Base-by-base conservation (phyloP, 2,888 invertebrate species). In the Drosophila mettleri region DNA sequence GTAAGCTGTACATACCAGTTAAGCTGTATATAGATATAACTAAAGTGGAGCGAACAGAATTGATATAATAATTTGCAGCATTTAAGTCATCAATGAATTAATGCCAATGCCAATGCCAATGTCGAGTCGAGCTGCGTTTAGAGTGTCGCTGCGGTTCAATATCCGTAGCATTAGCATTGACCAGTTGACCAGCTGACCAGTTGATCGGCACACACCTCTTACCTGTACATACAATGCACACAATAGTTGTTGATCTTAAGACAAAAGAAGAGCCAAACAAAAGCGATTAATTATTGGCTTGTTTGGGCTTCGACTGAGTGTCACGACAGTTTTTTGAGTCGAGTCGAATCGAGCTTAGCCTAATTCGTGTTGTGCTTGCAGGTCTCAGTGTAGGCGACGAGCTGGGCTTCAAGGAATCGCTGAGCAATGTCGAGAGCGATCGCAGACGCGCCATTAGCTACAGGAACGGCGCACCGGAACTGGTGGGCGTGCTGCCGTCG, bases 361-460 rank as follows among this genome's bases (percentile, higher is more conserved):
- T 59, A 67, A 79, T 52, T 27, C n/a, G 10, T 46, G 55, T 16
- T 59, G 68, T 63, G 48, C 24, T 75, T 82, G 29, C 69, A 96
- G 97, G 97, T 78, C 96, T 97, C 92, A 96, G 96, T 89, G 93
- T 97, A 16, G 97, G 97, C 16, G 97, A 97, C 89, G 97, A 97
- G 90, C 93, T 97, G 67, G 97, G 97, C 27, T 97, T 97, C 89
- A 94, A 94, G 76, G 96, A 97, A 88, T 97, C 97, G 0, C 91
- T 97, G 46, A 95, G 96, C 1, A 97, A 96, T 90, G 90, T 95
- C 78, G 97, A 97, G 89, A 94, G 94, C 45, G 94, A 94, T 78
- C 94, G 95, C 70, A 93, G 96, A 71, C 93, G 96, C 58, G 95
- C 95, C 0, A 94, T 95, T 59, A 94, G 92, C 89, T 91, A 94